A percentile compares a stretch with the other conserved stretches of the same genome.
phyloP scores from a whole-genome alignment of 2,888 invertebrate genomes.

The Apamea sordens region DNA sequence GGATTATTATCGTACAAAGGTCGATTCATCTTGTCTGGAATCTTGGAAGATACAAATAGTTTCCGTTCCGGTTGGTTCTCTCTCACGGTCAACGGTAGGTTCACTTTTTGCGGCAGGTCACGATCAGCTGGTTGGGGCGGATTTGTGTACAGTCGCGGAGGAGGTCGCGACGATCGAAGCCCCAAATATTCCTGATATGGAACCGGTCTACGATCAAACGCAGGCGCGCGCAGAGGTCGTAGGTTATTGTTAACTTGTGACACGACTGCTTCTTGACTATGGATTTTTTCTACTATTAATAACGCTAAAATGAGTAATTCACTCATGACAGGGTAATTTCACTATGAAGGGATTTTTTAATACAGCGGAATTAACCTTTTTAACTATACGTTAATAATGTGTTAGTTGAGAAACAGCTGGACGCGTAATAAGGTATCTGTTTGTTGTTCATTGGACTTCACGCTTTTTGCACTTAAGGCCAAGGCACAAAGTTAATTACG shows the following conservation, averaged over 20 bases:
- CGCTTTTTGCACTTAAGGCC: conserved; percentile 81
- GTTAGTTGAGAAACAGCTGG: conserved; percentile 77
- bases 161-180: conserved; percentile 40
- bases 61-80: conserved; percentile 62
- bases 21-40: conserved; percentile 48
- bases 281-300: conserved; percentile 72
- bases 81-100: conserved; percentile 59
- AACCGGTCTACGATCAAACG: conserved; percentile 56
- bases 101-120: conserved; percentile 47
- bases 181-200: conserved; percentile 46
- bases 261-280: conserved; percentile 69
- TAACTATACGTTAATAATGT: conserved; percentile 67
- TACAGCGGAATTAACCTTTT: conserved; percentile 37
- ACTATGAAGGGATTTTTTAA: conserved; percentile 11
- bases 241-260: conserved; percentile 62
- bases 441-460: conserved; percentile 75
- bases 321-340: conserved; percentile 71
- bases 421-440: conserved; percentile 76
- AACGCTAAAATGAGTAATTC: conserved; percentile 73
- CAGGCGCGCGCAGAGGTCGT: conserved; percentile 47
- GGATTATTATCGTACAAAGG: conserved; percentile 54
- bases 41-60: conserved; percentile 59
- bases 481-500: conserved; percentile 65
- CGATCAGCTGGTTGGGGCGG: conserved; percentile 52
- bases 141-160: conserved; percentile 58